Evolutionary conservation across 2,888 invertebrate species (phyloP).

Genomic region (Apamea monoglypha): DNA sequence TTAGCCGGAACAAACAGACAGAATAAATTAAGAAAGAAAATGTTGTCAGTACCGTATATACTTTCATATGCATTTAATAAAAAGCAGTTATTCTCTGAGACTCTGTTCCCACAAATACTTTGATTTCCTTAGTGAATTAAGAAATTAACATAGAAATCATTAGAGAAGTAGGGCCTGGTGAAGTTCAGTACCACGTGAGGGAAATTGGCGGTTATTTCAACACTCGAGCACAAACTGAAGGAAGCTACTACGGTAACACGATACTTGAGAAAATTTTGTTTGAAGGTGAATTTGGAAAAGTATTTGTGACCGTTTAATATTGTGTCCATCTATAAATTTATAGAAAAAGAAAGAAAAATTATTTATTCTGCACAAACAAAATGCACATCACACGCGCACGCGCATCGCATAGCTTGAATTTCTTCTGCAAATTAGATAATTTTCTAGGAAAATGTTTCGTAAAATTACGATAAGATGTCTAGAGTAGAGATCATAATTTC

Average conservation of each 20-base stretch:
- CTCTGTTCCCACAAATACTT: not conserved
- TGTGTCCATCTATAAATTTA: too few relatives aligned
- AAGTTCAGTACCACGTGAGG: slow-evolving; percentile 8
- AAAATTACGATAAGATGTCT: too few relatives aligned
- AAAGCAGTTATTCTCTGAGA: too few relatives aligned
- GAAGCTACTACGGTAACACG: slow-evolving; percentile 14
- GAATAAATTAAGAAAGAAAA: too few relatives aligned
- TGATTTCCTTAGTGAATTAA: not conserved
- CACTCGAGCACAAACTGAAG: slow-evolving; percentile 18
- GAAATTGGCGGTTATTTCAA: slow-evolving; percentile 38
- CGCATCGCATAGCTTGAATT: too few relatives aligned
- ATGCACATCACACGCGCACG: too few relatives aligned
- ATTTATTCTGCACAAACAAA: too few relatives aligned
- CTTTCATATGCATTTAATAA: too few relatives aligned
- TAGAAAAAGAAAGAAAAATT: too few relatives aligned
- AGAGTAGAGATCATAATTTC: not conserved
- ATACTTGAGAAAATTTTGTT: not conserved
- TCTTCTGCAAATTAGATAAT: too few relatives aligned
- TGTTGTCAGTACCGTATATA: too few relatives aligned
- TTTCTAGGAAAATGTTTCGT: not conserved
- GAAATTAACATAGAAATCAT: not conserved
- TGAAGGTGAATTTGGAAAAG: not conserved
- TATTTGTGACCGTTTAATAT: not conserved
- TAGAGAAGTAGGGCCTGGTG: slow-evolving; percentile 21
- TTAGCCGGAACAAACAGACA: too few relatives aligned